Conservation (phyloP, 2,797 vertebrate species). For the Echiichthys vipera region DNA sequence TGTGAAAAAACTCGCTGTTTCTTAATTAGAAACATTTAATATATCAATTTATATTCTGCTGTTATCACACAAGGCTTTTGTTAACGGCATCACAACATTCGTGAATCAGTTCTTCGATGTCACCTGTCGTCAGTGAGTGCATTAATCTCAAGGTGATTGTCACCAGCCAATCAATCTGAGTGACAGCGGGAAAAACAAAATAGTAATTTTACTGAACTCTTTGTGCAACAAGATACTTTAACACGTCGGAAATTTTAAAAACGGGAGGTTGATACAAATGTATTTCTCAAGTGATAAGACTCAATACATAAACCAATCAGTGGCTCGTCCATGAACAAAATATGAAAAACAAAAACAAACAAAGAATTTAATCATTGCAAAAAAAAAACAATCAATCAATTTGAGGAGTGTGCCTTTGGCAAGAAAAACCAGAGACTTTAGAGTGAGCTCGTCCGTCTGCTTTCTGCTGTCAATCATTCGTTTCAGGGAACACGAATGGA, state of each 20-base stretch:
- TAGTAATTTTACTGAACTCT: background rate
- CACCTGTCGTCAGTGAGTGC: background rate
- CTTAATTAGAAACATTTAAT: background rate
- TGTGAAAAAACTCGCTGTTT: background rate
- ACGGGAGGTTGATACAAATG: background rate
- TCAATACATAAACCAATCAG: constrained; percentile 15
- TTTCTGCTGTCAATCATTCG: constrained; percentile 35
- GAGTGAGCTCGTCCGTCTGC: constrained; percentile 9
- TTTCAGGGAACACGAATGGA: constrained; percentile 37
- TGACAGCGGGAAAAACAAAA: constrained; percentile 3
- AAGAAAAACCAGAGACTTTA: background rate
- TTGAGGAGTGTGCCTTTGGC: constrained; percentile 21
- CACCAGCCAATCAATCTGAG: constrained; percentile 19
- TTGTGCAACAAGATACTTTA: background rate
- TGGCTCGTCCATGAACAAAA: constrained; percentile 14
- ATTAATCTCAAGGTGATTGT: background rate
- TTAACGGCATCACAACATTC: background rate
- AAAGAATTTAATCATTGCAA: constrained; percentile 28
- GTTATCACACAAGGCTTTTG: background rate
- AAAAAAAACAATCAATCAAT: constrained; percentile 25
- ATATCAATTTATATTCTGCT: constrained; percentile 12
- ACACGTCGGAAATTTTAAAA: background rate
- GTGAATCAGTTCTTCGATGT: background rate
- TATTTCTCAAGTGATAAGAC: constrained; percentile 9
- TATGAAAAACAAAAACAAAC: constrained; percentile 23